Evolutionary conservation across 2,113 vertebrate genomes (phyloP), one percentile per base, ranked within the genome.

Genomic region (Desmodus rotundus): DNA sequence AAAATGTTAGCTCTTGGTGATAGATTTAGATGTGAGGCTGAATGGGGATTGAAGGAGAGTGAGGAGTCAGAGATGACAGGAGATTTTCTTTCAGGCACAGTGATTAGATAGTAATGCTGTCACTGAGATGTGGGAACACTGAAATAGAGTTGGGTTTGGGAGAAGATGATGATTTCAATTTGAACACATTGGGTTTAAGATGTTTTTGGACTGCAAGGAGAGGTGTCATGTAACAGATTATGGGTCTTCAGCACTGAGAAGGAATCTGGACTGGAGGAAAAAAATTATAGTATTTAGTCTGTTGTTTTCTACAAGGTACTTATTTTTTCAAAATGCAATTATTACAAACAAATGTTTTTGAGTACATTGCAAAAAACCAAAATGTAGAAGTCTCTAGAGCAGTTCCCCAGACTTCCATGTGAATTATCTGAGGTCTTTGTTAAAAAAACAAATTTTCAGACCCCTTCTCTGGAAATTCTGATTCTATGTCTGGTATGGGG

Each of bases 321-420:
- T 70, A 77, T 47, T 89, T 92, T 96, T 80, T 93, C 43, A 73
- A 85, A 97, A 88, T 65, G 17, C 24, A 80, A 52, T 95, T 89
- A 78, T 61, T 81, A 13, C 81, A 95, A 95, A 65, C 77, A 38
- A 54, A 47, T 68, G 20, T 94, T 85, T 95, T 94, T 41, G 43
- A 83, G 28, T 67, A 36, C 38, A 89, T 73, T 92, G 20, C 10
- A 61, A 67, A 82, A 73, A 87, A 31, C 7, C 13, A 81, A 74
- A 88, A 94, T 54, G 7, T 92, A 4, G 22, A 73, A 50, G 4
- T 91, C 65, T 76, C 26, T 74, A 73, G 47, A 88, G 28, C 28
- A 84, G 20, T 76, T 74, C 74, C 41, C 28, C 84, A 76, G 33
- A 68, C 33, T 89, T 95, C 52, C 16, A 22, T 87, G 50, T 58